Evolutionary conservation across 1,140 invertebrate genomes (phyloP), one percentile per base, ranked within the genome.

Genomic region (Neoseiulus cucumeris): DNA sequence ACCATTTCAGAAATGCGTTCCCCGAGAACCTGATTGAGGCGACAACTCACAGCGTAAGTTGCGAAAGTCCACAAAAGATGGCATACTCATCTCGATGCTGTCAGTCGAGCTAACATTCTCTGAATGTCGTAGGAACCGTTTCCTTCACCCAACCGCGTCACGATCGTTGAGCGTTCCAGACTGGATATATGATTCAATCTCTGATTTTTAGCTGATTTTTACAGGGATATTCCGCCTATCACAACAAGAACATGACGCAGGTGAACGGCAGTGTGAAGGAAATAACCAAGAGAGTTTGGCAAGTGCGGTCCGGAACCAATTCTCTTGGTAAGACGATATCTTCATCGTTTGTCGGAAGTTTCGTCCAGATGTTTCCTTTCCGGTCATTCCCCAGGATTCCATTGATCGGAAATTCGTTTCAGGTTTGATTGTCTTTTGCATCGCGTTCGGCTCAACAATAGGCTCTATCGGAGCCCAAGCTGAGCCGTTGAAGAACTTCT

Each of bases 371-470:
- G 18, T 14, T 12, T 14, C 12, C 42, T 12, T 44, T 44, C n/a
- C 18, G 17, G 45, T 47, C 4, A 47, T 47, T 47, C 12, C n/a
- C 12, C 33, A 39, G 33, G 45, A 4, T 47, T 47, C 7, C 25
- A 4, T 47, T 20, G 4, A 28, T 44, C 12, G n/a, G 12, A 14
- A 14, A 44, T 64, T 65, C 4, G 47, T 45, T 68, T 14, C 59
- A 68, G 68, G 68, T 45, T 83, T 91, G 65, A 88, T 90, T 9
- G 87, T 89, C 76, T 90, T 90, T 75, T 89, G 87, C 70, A 75
- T 91, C 1, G 81, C 86, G 1, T 90, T 91, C 71, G 88, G 88
- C 7, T 88, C 85, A 20, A 81, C 89, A 41, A 76, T 91, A 12
- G 87, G 87, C 2, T 87, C 86, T 1, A 77, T 90, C 9, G 87